A percentile compares a stretch with the other conserved stretches of the same genome.
Conservation (phyloP, 1,140 invertebrate genomes). For the Pachyrhynchus sulphureomaculatus region DNA sequence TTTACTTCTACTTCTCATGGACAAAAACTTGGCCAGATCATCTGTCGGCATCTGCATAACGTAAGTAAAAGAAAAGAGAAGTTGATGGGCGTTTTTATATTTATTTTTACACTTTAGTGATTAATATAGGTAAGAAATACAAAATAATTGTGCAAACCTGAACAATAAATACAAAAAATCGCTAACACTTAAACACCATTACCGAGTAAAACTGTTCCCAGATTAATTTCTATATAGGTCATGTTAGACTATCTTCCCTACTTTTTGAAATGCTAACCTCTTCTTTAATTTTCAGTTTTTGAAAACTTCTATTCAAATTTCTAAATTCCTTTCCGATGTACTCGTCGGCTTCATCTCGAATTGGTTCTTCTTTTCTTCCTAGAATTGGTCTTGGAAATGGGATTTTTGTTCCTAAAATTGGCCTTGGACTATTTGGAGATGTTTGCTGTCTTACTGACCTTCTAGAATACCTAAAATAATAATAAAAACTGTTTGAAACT, state of each 20-base stretch:
- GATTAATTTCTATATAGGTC: not conserved
- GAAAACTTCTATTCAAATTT: conserved; percentile 37
- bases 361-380: conserved; percentile 37
- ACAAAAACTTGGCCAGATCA: conserved; percentile 1
- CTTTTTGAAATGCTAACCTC: conserved; percentile 21
- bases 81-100: not conserved
- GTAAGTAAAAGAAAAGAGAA: conserved; percentile 1
- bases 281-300: conserved; percentile 39
- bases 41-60: conserved; percentile 3
- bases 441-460: conserved; percentile 35
- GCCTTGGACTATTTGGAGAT: conserved; percentile 34
- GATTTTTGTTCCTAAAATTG: conserved; percentile 43
- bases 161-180: not conserved
- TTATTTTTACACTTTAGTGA: not conserved
- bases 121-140: not conserved
- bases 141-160: not conserved
- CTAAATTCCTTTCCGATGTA: conserved; percentile 42
- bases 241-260: conserved; percentile 16
- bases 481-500: not conserved
- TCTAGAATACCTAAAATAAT: conserved; percentile 39
- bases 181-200: not conserved
- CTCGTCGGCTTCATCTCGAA: conserved; percentile 32
- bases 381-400: conserved; percentile 43
- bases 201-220: not conserved
- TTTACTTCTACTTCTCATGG: not conserved